Percentiles rank a stretch among this genome's conserved stretches.
Conservation (phyloP, 2,797 vertebrate species). For the Mustela erminea region DNA sequence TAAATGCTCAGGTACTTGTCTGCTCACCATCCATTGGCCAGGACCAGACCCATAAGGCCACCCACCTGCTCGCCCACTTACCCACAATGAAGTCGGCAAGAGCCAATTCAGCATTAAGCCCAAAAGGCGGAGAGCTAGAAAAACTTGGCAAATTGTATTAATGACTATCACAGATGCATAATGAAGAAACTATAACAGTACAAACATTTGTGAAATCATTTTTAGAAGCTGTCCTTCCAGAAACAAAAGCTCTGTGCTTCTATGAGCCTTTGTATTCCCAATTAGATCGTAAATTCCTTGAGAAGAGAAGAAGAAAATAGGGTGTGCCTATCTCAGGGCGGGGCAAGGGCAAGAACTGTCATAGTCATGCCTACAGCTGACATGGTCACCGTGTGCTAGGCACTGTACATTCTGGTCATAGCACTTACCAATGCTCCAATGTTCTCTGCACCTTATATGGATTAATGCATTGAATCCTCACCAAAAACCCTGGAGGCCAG, state of each 20-base stretch:
- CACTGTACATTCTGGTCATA: background rate
- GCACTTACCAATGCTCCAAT: fast-evolving
- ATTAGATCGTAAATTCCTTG: background rate
- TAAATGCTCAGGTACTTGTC: background rate
- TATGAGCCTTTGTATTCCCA: background rate
- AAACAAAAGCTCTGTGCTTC: background rate
- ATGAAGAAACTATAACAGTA: background rate
- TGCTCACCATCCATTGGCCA: background rate
- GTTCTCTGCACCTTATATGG: background rate
- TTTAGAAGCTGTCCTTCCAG: conserved; percentile 41
- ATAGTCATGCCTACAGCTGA: too few relatives aligned
- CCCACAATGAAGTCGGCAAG: background rate
- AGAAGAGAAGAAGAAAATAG: background rate
- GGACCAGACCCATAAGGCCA: background rate
- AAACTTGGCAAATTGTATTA: background rate
- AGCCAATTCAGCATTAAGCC: background rate
- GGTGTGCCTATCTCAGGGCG: background rate
- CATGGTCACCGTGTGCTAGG: fast-evolving
- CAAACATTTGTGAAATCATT: background rate
- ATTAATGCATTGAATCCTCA: background rate
- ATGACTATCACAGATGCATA: background rate
- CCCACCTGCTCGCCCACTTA: background rate
- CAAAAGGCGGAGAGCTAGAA: background rate
- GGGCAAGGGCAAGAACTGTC: background rate
- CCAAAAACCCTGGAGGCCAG: background rate